Conservation (phyloP, 2,888 invertebrate genomes). For the Metalampra italica region DNA sequence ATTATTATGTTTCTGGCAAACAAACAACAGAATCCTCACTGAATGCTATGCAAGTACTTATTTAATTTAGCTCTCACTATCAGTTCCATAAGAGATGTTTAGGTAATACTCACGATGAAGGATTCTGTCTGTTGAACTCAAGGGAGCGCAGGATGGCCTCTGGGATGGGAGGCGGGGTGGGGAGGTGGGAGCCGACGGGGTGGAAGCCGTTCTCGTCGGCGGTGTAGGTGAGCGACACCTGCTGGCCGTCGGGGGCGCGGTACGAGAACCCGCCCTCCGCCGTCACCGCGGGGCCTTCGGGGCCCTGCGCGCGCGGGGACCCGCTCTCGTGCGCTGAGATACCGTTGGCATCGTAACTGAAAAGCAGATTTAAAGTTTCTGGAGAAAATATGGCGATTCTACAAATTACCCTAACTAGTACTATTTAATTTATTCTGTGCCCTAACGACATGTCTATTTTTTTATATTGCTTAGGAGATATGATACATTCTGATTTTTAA, state of each 20-base stretch:
- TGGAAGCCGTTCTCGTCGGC: conserved; percentile 86
- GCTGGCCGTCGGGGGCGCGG: conserved; percentile 82
- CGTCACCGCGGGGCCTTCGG: conserved; percentile 75
- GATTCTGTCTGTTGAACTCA: conserved; percentile 58
- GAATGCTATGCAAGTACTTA: too few relatives aligned
- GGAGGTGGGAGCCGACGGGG: conserved; percentile 79
- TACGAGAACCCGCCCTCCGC: conserved; percentile 83
- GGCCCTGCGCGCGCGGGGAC: conserved; percentile 73
- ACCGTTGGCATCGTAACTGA: conserved; percentile 81
- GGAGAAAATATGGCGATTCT: too few relatives aligned
- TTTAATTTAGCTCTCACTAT: too few relatives aligned
- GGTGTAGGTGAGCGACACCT: conserved; percentile 81
- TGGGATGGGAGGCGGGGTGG: conserved; percentile 80
- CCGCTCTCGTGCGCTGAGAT: conserved; percentile 80
- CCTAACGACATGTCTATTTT: too few relatives aligned
- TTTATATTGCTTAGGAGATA: too few relatives aligned
- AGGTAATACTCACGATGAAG: conserved; percentile 43
- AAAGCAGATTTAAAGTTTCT: conserved; percentile 16
- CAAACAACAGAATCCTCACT: too few relatives aligned
- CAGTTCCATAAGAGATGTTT: too few relatives aligned
- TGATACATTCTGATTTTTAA: too few relatives aligned
- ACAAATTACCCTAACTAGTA: too few relatives aligned
- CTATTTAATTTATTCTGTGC: too few relatives aligned
- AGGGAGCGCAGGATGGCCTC: conserved; percentile 75
- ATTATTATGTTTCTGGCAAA: too few relatives aligned